These are phyloP conservation scores for Sceloporus tristichus DNA, from an alignment of 2,113 vertebrate species.

Conservation along the genomic window DNA sequence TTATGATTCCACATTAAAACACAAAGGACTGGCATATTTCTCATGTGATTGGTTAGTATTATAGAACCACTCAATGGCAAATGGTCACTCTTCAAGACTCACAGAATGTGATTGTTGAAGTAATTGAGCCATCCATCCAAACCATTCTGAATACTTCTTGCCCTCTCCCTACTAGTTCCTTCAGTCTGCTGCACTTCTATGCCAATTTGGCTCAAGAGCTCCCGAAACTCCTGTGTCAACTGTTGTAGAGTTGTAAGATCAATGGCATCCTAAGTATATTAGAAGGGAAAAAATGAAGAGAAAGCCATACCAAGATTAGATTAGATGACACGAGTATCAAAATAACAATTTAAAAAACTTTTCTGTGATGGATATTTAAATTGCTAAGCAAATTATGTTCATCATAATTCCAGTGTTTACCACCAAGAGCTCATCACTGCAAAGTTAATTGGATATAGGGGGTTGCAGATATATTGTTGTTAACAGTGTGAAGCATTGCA, in stretches of 20 bases:
- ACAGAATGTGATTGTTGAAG: slow-evolving; percentile 72
- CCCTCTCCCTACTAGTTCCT: slow-evolving; percentile 65
- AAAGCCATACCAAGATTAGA: background rate
- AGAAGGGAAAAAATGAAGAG: background rate
- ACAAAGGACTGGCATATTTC: background rate
- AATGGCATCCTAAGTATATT: slow-evolving; percentile 75
- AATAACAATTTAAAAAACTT: slow-evolving; percentile 15
- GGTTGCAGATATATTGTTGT: background rate
- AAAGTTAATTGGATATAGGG: background rate
- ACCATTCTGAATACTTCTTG: slow-evolving; percentile 66
- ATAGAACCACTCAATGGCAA: background rate
- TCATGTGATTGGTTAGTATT: background rate
- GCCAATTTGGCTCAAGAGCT: slow-evolving; percentile 65
- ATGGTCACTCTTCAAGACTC: slow-evolving; percentile 47
- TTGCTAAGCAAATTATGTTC: slow-evolving; percentile 13
- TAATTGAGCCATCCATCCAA: slow-evolving; percentile 75
- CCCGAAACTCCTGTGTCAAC: slow-evolving; percentile 76
- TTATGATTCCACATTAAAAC: too few species aligned
- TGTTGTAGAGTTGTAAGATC: slow-evolving; percentile 80
- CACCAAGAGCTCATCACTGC: background rate
- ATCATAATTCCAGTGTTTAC: background rate
- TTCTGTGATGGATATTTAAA: slow-evolving; percentile 3
- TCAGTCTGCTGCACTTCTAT: slow-evolving; percentile 74
- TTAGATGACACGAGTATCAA: fast-evolving
- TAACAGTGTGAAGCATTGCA: background rate